These are phyloP conservation scores for Oenanthe melanoleuca DNA, from an alignment of 2,113 vertebrate genomes.

Conservation along the genomic window DNA sequence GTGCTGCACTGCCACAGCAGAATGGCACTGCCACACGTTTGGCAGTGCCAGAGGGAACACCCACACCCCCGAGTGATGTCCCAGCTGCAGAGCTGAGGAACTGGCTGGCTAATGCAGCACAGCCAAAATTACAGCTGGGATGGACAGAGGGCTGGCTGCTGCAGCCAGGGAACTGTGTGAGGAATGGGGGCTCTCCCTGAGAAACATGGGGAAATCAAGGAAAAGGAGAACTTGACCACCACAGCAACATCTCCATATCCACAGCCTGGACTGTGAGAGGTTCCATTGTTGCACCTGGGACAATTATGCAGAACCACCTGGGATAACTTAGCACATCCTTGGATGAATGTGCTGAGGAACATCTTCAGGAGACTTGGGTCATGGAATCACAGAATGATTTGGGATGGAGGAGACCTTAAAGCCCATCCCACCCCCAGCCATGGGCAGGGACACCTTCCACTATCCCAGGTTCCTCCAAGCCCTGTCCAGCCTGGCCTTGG, in stretches of 20 bases:
- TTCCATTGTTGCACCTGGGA: not conserved
- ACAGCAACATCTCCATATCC: not conserved
- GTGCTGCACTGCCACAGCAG: constrained; percentile 26
- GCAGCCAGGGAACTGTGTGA: not conserved
- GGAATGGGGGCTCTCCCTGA: not conserved
- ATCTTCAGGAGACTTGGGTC: not conserved
- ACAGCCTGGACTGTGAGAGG: not conserved
- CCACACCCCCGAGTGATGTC: not conserved
- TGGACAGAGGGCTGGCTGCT: not conserved
- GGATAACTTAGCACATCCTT: not conserved
- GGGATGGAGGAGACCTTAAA: not conserved
- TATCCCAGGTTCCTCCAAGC: not conserved
- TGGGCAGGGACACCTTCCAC: not conserved
- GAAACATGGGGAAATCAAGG: not conserved
- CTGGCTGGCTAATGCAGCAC: not conserved
- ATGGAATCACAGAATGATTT: not conserved
- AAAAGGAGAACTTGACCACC: not conserved
- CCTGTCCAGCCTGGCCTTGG: rapidly evolving
- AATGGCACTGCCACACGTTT: not conserved
- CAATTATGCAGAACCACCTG: not conserved
- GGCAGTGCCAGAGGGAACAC: not conserved
- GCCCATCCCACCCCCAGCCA: not conserved
- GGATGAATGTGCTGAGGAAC: not conserved
- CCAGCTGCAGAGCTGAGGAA: not conserved
- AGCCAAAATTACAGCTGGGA: not conserved